Evolutionary conservation across 2,797 vertebrate species (phyloP), one percentile per base, ranked within the genome.

Genomic region (Notolepis coatsorum): DNA sequence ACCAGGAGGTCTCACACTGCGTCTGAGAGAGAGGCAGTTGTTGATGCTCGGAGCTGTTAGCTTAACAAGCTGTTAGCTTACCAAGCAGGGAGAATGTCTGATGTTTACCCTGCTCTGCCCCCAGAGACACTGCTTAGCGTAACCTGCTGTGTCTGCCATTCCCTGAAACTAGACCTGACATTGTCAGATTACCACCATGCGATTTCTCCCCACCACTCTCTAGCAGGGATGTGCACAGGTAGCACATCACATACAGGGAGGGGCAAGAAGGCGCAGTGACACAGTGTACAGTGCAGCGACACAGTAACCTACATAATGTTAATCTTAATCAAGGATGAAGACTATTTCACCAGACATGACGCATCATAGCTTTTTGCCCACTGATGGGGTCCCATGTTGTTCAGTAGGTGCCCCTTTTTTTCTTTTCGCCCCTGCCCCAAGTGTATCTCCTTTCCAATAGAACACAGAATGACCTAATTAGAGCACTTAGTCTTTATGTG

Each of bases 61-160:
- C 87, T 84, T 79, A 84, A 61, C 59, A 78, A 80, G 68, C 70
- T n/a, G n/a, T n/a, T 84, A 41, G 74, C 87, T 84, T 79, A 84
- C 64, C 59, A 78, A 80, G 68, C 70, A 73, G 56, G 46, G 24
- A 39, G 67, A 75, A 56, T 61, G 76, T 67, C 68, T 77, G 78
- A 80, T 78, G 75, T 80, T 82, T 82, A 78, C 73, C 73, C 77
- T 65, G 62, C 42, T 23, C 72, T 79, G 60, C 70, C 63, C 51
- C 65, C 42, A 67, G 84, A 67, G 84, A 84, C 71, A 24, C 67
- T 59, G 69, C 68, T 76, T 61, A 46, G 49, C 65, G 59, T 60
- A 75, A 71, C 76, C 76, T 78, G 72, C 78, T 82, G 75, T 52
- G 65, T 71, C 61, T 61, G 67, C 66, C 61, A 59, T 82, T 81